Percentiles rank a stretch among this genome's conserved stretches.
phyloP scores from a whole-genome alignment of 2,888 invertebrate genomes.

The Melinaea menophilus region DNA sequence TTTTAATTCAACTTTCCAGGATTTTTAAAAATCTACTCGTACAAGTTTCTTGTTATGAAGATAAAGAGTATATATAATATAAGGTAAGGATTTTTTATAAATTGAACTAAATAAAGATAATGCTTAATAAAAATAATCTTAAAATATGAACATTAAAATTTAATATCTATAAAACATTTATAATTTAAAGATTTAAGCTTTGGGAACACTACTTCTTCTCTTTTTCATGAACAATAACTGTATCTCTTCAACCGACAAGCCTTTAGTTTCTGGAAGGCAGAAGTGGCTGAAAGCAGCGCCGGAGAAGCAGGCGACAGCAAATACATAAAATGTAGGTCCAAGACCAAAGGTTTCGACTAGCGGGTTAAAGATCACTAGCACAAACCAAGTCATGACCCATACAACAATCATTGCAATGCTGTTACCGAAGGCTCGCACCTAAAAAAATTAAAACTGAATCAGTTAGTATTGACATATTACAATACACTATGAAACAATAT shows the following conservation, averaged over 20 bases:
- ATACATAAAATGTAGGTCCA: constrained; percentile 61
- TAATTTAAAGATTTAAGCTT: constrained; percentile 15
- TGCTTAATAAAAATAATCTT: too few relatives aligned
- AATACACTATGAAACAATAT: neutral
- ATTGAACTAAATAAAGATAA: too few relatives aligned
- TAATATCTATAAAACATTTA: too few relatives aligned
- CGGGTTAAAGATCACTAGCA: constrained; percentile 58
- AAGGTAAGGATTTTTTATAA: too few relatives aligned
- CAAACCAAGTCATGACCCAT: constrained; percentile 61
- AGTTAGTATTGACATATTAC: neutral
- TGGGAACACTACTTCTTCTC: constrained; percentile 25
- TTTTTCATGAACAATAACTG: constrained; percentile 52
- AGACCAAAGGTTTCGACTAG: constrained; percentile 55
- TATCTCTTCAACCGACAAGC: constrained; percentile 58
- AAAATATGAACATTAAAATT: too few relatives aligned
- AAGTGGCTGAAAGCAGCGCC: constrained; percentile 55
- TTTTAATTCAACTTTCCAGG: too few relatives aligned
- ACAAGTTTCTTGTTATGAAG: too few relatives aligned
- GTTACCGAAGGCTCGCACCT: constrained; percentile 60
- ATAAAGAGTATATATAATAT: too few relatives aligned
- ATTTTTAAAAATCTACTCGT: too few relatives aligned
- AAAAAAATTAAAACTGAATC: constrained; percentile 21
- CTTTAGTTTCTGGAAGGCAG: constrained; percentile 70
- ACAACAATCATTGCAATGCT: constrained; percentile 52
- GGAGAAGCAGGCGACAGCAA: constrained; percentile 52